Evolutionary conservation across 53 echinoderm and acorn worm genomes (phyloP), one percentile per base, ranked within the genome.

Genomic region (Zoroaster sp.): DNA sequence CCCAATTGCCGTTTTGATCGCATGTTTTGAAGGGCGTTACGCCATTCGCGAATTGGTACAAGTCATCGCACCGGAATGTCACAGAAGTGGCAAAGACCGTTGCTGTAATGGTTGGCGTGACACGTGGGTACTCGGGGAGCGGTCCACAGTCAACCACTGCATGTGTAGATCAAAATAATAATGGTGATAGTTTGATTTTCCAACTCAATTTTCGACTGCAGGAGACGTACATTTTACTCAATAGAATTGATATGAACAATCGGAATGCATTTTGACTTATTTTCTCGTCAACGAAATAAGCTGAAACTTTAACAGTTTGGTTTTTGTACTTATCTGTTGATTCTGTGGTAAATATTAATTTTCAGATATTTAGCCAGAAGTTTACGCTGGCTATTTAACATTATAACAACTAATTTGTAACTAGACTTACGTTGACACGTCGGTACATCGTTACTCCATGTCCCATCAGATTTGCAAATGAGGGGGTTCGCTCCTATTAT

Each of bases 31-130:
- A 87, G 0, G 90, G 86, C 2, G 47, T 83, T 43, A 82, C 35
- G 30, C 76, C 83, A 12, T 78, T 75, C 2, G 70, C 86, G 59
- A 85, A 78, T 25, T 77, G 77, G 39, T 89, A 89, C 30, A n/a
- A 39, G 31, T 49, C 86, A 17, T 35, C 59, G 33, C 93, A 93
- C 8, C 40, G 36, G 72, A 93, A 92, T n/a, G 89, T 89, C 30
- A 93, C 93, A 11, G 42, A 71, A 31, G 93, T 93, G 3, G 70
- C 66, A 45, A 77, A 93, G 1, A 33, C 52, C 5, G 74, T 88
- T 35, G 51, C 59, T 32, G 63, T 35, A 0, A 72, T 86, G 13
- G 82, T 40, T 25, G 93, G 89, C 17, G 83, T 86, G 31, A 46
- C 78, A 34, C 69, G 66, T 3, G 78, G 79, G 86, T 93, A 86